phyloP scores from a whole-genome alignment of 1,140 invertebrate genomes.

The Ostrea denselamellosa region DNA sequence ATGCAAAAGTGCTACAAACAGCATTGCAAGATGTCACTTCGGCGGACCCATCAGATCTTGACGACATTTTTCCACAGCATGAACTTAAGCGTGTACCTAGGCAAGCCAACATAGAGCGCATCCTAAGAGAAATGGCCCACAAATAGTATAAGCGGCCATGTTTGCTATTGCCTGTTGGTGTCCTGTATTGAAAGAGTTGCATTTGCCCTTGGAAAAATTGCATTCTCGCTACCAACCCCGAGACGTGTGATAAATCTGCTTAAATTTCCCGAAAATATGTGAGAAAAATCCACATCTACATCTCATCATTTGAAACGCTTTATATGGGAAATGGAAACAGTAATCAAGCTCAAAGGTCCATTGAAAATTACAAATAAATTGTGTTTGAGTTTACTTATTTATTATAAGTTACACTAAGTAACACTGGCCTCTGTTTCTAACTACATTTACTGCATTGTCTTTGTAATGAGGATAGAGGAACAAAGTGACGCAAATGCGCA shows the following conservation, averaged over 20 bases:
- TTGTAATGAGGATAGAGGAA: too few species aligned
- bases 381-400: too few species aligned
- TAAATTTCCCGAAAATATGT: too few species aligned
- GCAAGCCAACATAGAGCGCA: slow-evolving; percentile 42
- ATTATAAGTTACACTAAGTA: too few species aligned
- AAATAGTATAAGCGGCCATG: slow-evolving; percentile 51
- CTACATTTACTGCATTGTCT: too few species aligned
- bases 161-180: slow-evolving; percentile 52
- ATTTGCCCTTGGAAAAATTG: slow-evolving; percentile 37
- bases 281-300: too few species aligned
- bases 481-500: too few species aligned
- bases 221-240: slow-evolving; percentile 40
- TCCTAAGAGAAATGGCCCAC: slow-evolving; percentile 47
- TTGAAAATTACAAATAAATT: too few species aligned
- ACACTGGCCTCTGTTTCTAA: too few species aligned
- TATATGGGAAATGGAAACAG: slow-evolving; percentile 49
- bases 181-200: slow-evolving; percentile 21
- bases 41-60: slow-evolving; percentile 47
- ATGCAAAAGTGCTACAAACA: slow-evolving; percentile 28
- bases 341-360: too few species aligned
- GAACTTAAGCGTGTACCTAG: too few species aligned
- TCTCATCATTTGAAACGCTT: slow-evolving; percentile 49
- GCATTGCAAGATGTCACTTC: slow-evolving; percentile 43
- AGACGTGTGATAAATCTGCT: too few species aligned
- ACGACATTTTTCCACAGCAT: slow-evolving; percentile 16